Base-by-base conservation (phyloP, 2,113 vertebrate genomes). In the Brienomyrus brachyistius region DNA sequence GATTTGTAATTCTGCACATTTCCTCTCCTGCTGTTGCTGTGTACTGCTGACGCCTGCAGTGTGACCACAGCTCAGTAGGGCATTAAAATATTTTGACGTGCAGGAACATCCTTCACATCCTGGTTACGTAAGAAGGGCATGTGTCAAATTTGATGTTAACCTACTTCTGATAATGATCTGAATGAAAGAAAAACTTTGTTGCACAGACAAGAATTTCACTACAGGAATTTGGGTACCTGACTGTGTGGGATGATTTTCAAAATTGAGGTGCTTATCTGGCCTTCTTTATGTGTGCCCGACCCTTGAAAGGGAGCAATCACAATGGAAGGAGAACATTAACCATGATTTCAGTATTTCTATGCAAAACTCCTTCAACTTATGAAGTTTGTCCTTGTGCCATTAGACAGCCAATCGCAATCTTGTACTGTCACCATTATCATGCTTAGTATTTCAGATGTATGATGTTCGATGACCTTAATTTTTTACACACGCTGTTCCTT, bases 41-140 rank as follows among this genome's bases (percentile, higher is more conserved):
- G 47, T n/a, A 40, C 3, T 74, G 77, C 88, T 59, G 50, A 89
- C 23, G 19, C 9, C 19, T 35, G 27, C 62, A 89, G 27, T 45
- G 86, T 90, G 90, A 83, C 82, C n/a, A 50, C 40, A 91, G 84
- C 86, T 90, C 59, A 88, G 13, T 51, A 54, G 82, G 90, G 89
- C 88, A 89, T 62, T 31, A 51, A 89, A 89, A 90, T 50, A 31
- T 70, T 91, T 40, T 45, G 50, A 87, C 89, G 70, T 92, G 85
- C 90, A 87, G 11, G 83, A 59, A 48, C 88, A 92, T 90, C 47
- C 52, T 88, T 92, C 93, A 93, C 92, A 91, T 91, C 92, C 89
- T 66, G 52, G n/a, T 59, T 23, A 66, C 89, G 94, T 94, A 92
- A 93, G 77, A 47, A 40, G 40, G 40, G 2, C 40, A 40, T 2